Base-by-base conservation (phyloP, 2,888 invertebrate genomes). In the Germaria angustata region DNA sequence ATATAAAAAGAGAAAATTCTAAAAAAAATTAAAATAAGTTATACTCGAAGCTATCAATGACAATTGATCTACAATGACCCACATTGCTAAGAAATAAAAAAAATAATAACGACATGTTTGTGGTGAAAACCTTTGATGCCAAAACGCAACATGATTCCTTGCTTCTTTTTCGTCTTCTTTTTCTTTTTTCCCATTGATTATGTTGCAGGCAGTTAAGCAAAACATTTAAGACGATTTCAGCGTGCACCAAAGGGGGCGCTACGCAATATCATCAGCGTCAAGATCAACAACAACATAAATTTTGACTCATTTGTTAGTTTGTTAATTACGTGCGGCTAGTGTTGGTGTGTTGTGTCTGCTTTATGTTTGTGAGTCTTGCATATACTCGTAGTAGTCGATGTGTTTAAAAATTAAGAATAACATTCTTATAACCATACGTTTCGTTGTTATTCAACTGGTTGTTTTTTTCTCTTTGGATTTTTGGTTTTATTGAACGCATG, bases 201-300 rank as follows among this genome's bases (percentile, higher is more conserved):
- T 32, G 44, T 51, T 72, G 15, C 36, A 20, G 7, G 17, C 69
- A 24, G 24, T 22, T 20, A 55, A 51, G 36, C 5, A 41, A 28
- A 28, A 28, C 3, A 28, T 6, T 28, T 3, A 6, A 28, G 39
- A 66, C 63, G 53, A 76, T 44, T 61, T 77, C 32, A 61, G 15
- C 41, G 6, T 55, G 36, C 75, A 66, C 75, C 82, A 79, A 78
- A 75, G 84, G 81, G 72, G 84, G 83, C 84, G 84, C 85, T 84
- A 84, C 84, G 81, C 83, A 84, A 80, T 84, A 84, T 84, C 83
- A 84, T 83, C 85, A 85, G 81, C 84, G 87, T 88, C 87, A 87
- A 87, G 87, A 88, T 88, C 87, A 81, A 86, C 88, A 88, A 84
- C 87, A 88, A 87, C 88, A 89, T 89, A 89, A 89, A 89, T 89